phyloP scores from a whole-genome alignment of 2,797 vertebrate genomes.

The Diplodus sargus region DNA sequence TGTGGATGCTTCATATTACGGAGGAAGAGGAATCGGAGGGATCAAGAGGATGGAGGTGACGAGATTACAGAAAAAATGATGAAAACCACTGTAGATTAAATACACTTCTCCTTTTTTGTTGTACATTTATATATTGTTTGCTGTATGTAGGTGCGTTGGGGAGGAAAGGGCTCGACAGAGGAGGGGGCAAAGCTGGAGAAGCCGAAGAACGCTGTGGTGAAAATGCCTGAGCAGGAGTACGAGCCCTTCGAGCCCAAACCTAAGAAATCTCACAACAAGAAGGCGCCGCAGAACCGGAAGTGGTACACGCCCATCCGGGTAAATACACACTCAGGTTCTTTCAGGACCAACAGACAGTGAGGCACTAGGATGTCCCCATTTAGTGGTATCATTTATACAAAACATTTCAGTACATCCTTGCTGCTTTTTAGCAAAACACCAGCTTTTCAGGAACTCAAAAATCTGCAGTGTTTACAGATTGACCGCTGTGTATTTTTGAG shows the following conservation, averaged over 20 bases:
- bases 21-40: conserved; percentile 91
- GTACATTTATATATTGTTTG: not conserved
- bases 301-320: conserved; percentile 94
- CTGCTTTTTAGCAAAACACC: conserved; percentile 23
- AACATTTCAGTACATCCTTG: not conserved
- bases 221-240: conserved; percentile 93
- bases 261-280: conserved; percentile 85
- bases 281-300: conserved; percentile 85
- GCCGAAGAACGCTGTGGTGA: conserved; percentile 94
- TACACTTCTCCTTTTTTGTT: not conserved
- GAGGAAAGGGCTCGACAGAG: conserved; percentile 94
- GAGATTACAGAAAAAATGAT: too few relatives aligned
- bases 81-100: too few relatives aligned
- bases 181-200: conserved; percentile 95
- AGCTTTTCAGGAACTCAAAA: conserved; percentile 41
- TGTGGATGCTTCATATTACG: conserved; percentile 93
- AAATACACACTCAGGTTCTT: conserved; percentile 50
- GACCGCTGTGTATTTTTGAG: conserved; percentile 44
- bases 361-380: not conserved
- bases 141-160: conserved; percentile 90
- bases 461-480: conserved; percentile 41
- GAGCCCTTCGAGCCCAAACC: conserved; percentile 93
- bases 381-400: not conserved
- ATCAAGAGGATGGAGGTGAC: conserved; percentile 94
- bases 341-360: conserved; percentile 20